Evolutionary conservation across 2,113 vertebrate species (phyloP).

Genomic region (Eurystomus gularis): DNA sequence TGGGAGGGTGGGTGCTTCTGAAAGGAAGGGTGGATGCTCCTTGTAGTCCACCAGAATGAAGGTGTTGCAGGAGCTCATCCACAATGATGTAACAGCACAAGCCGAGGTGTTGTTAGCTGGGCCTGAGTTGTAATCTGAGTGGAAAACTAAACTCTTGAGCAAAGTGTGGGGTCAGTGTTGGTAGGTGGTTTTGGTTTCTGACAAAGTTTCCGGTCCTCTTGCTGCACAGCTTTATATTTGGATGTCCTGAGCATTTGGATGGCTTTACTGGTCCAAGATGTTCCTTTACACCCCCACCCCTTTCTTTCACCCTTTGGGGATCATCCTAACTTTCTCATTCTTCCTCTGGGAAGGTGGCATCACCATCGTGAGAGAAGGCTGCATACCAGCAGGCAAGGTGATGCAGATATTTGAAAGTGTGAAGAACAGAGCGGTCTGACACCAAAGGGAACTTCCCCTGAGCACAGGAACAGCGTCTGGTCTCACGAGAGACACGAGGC

Average conservation of each 20-base stretch:
- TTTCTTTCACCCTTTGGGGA: not conserved
- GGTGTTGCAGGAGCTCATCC: not conserved
- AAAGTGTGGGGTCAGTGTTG: not conserved
- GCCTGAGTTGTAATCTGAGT: not conserved
- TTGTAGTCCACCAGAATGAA: not conserved
- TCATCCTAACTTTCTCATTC: not conserved
- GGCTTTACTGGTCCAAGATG: not conserved
- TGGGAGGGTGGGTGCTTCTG: not conserved
- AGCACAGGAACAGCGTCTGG: not conserved
- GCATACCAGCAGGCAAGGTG: conserved; percentile 82
- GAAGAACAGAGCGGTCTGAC: conserved; percentile 69
- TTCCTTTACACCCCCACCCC: not conserved
- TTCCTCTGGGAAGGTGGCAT: conserved; percentile 74
- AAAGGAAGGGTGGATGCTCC: not conserved
- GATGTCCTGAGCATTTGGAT: not conserved
- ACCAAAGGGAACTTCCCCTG: rapidly evolving
- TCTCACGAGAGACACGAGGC: not conserved
- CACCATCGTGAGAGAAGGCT: conserved; percentile 85
- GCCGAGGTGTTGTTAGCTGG: not conserved
- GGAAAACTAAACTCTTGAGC: not conserved
- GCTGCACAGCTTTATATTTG: not conserved
- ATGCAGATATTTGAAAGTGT: conserved; percentile 82
- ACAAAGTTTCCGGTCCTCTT: not conserved
- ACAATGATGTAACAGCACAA: not conserved
- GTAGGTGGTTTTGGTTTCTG: not conserved